Evolutionary conservation across 2,797 vertebrate species (phyloP), one percentile per base, ranked within the genome.

Genomic region (Oreonectes daqikongensis): DNA sequence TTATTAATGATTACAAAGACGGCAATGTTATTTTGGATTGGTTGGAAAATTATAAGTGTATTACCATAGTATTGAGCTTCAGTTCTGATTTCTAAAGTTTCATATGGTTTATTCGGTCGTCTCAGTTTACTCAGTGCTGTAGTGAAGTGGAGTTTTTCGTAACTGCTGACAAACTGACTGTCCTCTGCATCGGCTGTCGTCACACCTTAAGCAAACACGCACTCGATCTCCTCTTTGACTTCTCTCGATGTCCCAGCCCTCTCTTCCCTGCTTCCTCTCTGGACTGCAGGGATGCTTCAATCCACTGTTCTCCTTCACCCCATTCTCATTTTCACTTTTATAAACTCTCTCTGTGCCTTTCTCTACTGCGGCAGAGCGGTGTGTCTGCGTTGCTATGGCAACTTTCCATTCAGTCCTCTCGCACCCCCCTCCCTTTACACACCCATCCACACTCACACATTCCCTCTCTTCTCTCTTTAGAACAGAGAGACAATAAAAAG

Each of bases 361-460:
- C 84, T 88, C 83, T 88, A 92, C 92, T 90, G 90, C 92, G 84
- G 93, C 95, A 96, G 92, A 90, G 91, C 93, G 88, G 89, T 92
- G 87, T 89, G 87, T 81, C 92, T 82, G 72, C 76, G 95, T 96
- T 96, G 89, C 95, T 93, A 91, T 93, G 94, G 95, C 90, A 92
- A 96, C 91, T 70, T 83, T 90, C 90, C 88, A 92, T 93, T 87
- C 90, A 85, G 83, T 84, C 72, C 82, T 84, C 85, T 84, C 59
- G 48, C 75, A 65, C 66, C 71, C 80, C 75, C 81, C 74, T 80
- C 38, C 48, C 61, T 69, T 77, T 65, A 48, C 66, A 82, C 80
- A 73, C 85, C 57, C 82, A 6, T 80, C 24, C 52, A 20, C 76
- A 69, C 75, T 69, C 69, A 77, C 68, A 78, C 57, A 73, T 79